phyloP scores from a whole-genome alignment of 1,140 invertebrate genomes.

The Pseudomyrmex flavicornis region DNA sequence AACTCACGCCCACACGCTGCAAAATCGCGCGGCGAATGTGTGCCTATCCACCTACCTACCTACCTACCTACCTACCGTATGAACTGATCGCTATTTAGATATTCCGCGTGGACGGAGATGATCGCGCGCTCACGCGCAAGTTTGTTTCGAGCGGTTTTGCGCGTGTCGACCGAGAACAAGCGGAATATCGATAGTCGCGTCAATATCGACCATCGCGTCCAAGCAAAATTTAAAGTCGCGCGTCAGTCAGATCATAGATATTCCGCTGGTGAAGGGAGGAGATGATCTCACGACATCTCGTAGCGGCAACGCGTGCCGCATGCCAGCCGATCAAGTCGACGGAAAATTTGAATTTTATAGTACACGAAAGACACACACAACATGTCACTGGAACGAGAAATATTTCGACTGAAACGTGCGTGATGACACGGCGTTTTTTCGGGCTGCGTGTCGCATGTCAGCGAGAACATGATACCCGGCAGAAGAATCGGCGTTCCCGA shows the following conservation, averaged over 20 bases:
- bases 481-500: conserved; percentile 26
- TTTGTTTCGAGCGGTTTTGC: conserved; percentile 15
- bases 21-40: conserved; percentile 23
- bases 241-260: not conserved
- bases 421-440: conserved; percentile 37
- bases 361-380: not conserved
- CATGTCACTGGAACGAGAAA: not conserved
- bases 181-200: not conserved
- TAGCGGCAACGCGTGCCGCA: not conserved
- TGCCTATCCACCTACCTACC: not conserved
- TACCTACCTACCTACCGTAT: conserved; percentile 43
- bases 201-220: not conserved
- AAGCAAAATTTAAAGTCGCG: not conserved
- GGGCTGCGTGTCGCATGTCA: not conserved
- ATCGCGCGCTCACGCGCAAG: conserved; percentile 24
- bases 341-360: conserved; percentile 43
- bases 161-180: not conserved
- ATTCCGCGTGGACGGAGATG: conserved; percentile 39
- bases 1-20: conserved; percentile 63
- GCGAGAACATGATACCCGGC: not conserved
- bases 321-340: conserved; percentile 12
- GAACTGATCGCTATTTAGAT: conserved; percentile 72
- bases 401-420: not conserved
- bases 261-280: not conserved
- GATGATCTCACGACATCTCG: not conserved